phyloP scores from a whole-genome alignment of 2,797 vertebrate genomes.

The Characodon lateralis region DNA sequence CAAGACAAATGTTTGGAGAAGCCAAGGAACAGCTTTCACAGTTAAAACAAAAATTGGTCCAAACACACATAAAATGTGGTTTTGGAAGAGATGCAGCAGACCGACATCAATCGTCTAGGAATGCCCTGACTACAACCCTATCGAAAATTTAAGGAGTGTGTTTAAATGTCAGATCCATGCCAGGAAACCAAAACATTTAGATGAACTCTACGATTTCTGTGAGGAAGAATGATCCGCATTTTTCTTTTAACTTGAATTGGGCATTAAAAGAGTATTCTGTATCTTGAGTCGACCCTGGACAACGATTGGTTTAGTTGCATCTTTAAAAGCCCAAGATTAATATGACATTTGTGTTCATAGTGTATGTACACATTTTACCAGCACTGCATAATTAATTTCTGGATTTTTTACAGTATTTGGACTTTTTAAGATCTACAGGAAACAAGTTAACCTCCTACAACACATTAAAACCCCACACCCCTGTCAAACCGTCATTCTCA shows the following conservation, averaged over 20 bases:
- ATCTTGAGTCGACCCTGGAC: not conserved
- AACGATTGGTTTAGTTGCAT: not conserved
- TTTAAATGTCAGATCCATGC: not conserved
- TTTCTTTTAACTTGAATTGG: not conserved
- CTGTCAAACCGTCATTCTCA: constrained; percentile 60
- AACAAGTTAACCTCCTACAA: constrained; percentile 64
- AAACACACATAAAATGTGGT: not conserved
- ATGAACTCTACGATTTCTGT: not conserved
- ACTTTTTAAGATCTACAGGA: constrained; percentile 67
- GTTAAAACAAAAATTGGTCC: not conserved
- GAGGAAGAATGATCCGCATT: not conserved
- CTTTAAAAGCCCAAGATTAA: not conserved
- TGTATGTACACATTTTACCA: not conserved
- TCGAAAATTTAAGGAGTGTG: not conserved
- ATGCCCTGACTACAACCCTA: not conserved
- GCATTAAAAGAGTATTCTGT: not conserved
- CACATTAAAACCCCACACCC: constrained; percentile 51
- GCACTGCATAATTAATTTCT: constrained; percentile 42
- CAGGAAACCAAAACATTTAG: not conserved
- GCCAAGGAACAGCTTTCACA: not conserved
- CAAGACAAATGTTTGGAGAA: not conserved
- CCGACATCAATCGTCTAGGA: not conserved
- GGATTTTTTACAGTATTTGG: constrained; percentile 41
- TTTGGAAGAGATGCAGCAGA: not conserved
- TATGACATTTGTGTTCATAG: not conserved